Conservation (phyloP, 2,888 invertebrate species). For the Brenthis daphne region DNA sequence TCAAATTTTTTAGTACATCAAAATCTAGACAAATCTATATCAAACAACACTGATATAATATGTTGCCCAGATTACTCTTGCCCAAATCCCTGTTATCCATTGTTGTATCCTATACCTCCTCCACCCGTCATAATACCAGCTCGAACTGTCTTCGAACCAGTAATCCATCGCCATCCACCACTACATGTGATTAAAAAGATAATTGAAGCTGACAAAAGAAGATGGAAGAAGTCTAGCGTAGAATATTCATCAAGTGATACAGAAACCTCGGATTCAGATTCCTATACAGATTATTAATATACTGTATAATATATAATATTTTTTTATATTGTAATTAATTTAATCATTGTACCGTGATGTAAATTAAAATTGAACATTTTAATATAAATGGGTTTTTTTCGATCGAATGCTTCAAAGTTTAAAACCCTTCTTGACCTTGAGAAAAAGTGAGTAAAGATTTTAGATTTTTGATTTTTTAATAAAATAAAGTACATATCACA, state of each 20-base stretch:
- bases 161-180: conserved; percentile 66
- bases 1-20: too few species aligned
- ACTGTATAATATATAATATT: background rate
- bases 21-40: background rate
- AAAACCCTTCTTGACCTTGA: too few species aligned
- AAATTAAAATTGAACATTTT: background rate
- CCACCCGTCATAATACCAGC: conserved; percentile 55
- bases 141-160: conserved; percentile 58
- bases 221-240: conserved; percentile 25
- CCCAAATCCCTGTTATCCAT: conserved; percentile 33
- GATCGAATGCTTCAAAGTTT: too few species aligned
- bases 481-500: too few species aligned
- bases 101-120: conserved; percentile 39
- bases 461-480: too few species aligned
- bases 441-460: too few species aligned
- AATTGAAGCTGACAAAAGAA: conserved; percentile 46
- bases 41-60: conserved; percentile 1
- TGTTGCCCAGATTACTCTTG: conserved; percentile 34
- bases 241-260: conserved; percentile 2
- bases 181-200: conserved; percentile 50
- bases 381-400: too few species aligned
- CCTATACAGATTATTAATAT: background rate
- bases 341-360: background rate
- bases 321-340: background rate
- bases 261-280: background rate